phyloP scores from a whole-genome alignment of 2,888 invertebrate genomes.

The Glaucopsyche alexis region DNA sequence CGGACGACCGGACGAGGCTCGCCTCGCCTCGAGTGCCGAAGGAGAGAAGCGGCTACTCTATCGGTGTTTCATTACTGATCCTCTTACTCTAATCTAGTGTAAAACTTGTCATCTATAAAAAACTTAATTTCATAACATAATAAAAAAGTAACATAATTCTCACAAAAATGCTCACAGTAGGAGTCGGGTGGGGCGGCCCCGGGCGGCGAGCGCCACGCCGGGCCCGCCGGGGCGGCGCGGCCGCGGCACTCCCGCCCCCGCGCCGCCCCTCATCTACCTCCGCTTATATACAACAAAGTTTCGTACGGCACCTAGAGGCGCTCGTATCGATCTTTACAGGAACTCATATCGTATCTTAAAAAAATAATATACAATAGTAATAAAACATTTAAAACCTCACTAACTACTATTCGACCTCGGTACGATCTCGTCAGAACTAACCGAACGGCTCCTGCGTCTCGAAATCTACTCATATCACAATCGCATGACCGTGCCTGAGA shows the following conservation, averaged over 20 bases:
- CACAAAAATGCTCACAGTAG: conserved; percentile 78
- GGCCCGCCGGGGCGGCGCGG: conserved; percentile 41
- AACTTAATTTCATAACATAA: conserved; percentile 60
- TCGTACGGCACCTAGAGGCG: conserved; percentile 58
- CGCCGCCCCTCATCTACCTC: conserved; percentile 58
- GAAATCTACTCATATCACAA: conserved; percentile 80
- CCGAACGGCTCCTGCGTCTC: conserved; percentile 75
- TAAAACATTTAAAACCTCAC: conserved; percentile 80
- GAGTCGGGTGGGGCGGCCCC: conserved; percentile 67
- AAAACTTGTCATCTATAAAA: conserved; percentile 77
- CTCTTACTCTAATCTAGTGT: conserved; percentile 79
- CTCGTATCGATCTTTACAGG: conserved; percentile 73
- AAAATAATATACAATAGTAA: conserved; percentile 77
- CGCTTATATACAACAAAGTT: conserved; percentile 76
- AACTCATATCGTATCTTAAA: conserved; percentile 80
- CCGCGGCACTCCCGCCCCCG: conserved; percentile 38
- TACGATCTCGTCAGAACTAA: conserved; percentile 74
- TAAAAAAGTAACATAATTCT: conserved; percentile 78
- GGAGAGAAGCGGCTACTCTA: conserved; percentile 80
- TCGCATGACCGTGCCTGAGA: conserved; percentile 79
- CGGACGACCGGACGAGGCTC: conserved; percentile 36
- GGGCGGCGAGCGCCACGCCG: conserved; percentile 43
- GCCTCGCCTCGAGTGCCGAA: conserved; percentile 73
- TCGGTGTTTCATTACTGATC: conserved; percentile 79
- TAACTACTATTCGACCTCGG: conserved; percentile 77